Evolutionary conservation across 2,888 invertebrate species (phyloP).

Genomic region (Melanargia galathea): DNA sequence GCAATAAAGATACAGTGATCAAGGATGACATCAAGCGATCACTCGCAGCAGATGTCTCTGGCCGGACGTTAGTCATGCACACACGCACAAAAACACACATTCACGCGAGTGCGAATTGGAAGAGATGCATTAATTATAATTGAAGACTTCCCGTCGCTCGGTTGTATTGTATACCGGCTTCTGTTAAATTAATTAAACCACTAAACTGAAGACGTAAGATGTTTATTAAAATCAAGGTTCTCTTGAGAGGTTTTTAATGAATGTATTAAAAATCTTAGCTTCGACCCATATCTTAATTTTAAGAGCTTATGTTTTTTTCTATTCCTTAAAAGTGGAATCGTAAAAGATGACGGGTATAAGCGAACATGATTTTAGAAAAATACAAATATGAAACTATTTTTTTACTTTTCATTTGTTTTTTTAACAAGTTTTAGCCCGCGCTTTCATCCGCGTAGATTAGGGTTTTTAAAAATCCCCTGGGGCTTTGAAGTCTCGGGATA

Average conservation of each 20-base stretch:
- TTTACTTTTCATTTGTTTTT: too few species aligned
- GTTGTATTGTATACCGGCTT: constrained; percentile 38
- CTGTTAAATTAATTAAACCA: constrained; percentile 45
- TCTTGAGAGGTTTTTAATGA: neutral
- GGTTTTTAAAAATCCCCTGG: too few species aligned
- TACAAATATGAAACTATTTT: too few species aligned
- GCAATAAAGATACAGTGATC: constrained; percentile 50
- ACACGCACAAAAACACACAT: constrained; percentile 52
- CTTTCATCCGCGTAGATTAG: too few species aligned
- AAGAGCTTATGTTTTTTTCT: neutral
- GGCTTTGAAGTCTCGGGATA: too few species aligned
- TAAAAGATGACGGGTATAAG: neutral
- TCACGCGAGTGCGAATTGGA: constrained; percentile 63
- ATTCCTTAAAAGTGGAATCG: constrained; percentile 2
- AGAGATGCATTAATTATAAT: constrained; percentile 68
- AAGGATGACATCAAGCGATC: constrained; percentile 40
- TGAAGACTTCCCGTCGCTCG: constrained; percentile 73
- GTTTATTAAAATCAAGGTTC: constrained; percentile 3
- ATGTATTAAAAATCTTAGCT: neutral
- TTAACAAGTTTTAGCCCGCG: too few species aligned
- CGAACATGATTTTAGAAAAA: neutral
- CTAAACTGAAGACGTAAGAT: constrained; percentile 7
- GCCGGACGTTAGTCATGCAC: constrained; percentile 74
- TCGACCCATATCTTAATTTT: neutral
- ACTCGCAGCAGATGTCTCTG: constrained; percentile 62